Conservation (phyloP, 2,113 vertebrate genomes). For the Saimiri boliviensis region DNA sequence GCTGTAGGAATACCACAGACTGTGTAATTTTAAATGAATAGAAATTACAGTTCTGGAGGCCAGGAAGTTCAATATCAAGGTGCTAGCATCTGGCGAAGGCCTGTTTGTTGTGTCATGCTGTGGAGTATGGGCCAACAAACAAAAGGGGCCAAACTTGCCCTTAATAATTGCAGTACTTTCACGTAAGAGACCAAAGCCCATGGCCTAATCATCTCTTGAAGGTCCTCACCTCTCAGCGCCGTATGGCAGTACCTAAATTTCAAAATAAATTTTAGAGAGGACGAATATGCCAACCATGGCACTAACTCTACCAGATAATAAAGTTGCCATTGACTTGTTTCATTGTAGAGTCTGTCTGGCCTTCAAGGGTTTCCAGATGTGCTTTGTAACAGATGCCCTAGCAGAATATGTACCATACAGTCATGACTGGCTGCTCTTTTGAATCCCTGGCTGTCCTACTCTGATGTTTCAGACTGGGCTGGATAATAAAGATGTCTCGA, state of each 20-base stretch:
- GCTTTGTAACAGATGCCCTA: neutral
- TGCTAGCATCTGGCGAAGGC: neutral
- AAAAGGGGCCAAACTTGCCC: neutral
- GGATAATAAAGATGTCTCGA: neutral
- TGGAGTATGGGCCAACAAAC: neutral
- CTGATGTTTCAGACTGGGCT: neutral
- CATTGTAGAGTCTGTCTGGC: neutral
- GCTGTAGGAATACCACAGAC: neutral
- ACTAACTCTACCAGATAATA: neutral
- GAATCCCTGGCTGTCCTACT: neutral
- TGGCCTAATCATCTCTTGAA: neutral
- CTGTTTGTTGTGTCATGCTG: neutral
- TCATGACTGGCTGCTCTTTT: neutral
- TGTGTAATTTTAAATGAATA: neutral
- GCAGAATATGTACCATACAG: neutral
- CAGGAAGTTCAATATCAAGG: neutral
- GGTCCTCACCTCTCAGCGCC: neutral
- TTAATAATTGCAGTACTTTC: neutral
- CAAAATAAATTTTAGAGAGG: neutral
- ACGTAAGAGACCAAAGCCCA: no score
- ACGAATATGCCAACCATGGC: neutral
- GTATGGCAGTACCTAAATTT: neutral
- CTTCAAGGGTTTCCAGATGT: neutral
- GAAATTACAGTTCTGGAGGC: neutral
- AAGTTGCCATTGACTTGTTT: neutral